A percentile compares a stretch with the other conserved stretches of the same genome.
Conservation (phyloP, 1,140 invertebrate species). For the Cyrtorhinus lividipennis region DNA sequence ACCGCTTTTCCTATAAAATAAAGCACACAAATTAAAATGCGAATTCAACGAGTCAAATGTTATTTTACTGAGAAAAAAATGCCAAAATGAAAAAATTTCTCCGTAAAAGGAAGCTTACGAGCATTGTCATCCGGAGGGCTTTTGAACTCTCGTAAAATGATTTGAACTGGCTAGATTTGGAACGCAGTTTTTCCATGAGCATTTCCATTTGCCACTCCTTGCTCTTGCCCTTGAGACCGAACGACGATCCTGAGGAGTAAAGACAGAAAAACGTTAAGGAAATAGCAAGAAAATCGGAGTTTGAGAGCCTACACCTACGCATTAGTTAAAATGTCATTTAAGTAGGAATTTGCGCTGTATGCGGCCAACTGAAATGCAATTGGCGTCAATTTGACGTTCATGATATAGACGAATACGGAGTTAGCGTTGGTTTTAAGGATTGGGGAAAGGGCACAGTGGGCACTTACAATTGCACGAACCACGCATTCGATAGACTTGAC, state of each 20-base stretch:
- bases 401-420: neutral
- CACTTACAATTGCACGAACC: too few relatives aligned
- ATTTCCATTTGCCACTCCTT: constrained; percentile 44
- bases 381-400: neutral
- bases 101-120: too few relatives aligned
- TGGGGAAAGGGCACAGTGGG: too few relatives aligned
- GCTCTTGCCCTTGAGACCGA: constrained; percentile 22
- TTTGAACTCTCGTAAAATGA: constrained; percentile 71
- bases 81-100: too few relatives aligned
- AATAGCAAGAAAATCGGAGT: neutral
- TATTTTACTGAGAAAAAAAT: too few relatives aligned
- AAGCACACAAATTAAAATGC: too few relatives aligned
- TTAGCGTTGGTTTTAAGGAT: too few relatives aligned
- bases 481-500: too few relatives aligned
- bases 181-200: constrained; percentile 75
- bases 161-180: constrained; percentile 57
- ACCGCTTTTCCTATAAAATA: constrained; percentile 77
- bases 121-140: constrained; percentile 61
- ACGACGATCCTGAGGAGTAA: neutral
- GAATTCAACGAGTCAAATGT: too few relatives aligned
- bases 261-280: neutral
- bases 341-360: neutral
- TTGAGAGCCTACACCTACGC: neutral
- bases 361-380: neutral
- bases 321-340: neutral